A percentile compares a stretch with the other conserved stretches of the same genome.
Conservation (phyloP, 2,888 invertebrate genomes). For the Oxycera nigricornis region DNA sequence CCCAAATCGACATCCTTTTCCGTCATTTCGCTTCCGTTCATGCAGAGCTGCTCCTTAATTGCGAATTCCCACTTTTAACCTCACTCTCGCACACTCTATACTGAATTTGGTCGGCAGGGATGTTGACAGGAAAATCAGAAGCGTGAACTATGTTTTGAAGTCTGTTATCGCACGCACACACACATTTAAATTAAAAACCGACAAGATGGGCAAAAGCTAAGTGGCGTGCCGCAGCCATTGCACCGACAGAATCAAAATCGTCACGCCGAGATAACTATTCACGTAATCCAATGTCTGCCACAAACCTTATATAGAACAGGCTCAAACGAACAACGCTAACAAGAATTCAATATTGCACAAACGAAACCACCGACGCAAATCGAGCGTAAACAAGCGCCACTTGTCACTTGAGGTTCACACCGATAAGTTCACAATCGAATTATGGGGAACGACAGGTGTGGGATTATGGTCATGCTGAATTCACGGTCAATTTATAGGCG, state of each 20-base stretch:
- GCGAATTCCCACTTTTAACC: background rate
- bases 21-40: background rate
- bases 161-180: slow-evolving; percentile 13
- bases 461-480: too few species aligned
- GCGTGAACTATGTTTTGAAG: background rate
- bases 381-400: background rate
- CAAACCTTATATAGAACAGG: background rate
- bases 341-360: background rate
- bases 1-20: background rate
- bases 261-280: background rate
- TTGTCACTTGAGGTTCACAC: too few species aligned
- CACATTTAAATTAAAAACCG: background rate
- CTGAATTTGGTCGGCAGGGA: background rate
- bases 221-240: background rate
- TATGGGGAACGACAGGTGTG: too few species aligned
- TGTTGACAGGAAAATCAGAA: background rate
- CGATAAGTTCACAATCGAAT: too few species aligned
- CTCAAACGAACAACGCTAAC: background rate
- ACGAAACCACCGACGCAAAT: background rate
- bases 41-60: background rate
- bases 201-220: background rate
- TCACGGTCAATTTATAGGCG: too few species aligned
- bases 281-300: background rate
- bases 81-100: background rate
- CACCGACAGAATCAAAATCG: background rate